Base-by-base conservation (phyloP, 92 coral and sea anemone species). In the Parazoanthus atlanticus region DNA sequence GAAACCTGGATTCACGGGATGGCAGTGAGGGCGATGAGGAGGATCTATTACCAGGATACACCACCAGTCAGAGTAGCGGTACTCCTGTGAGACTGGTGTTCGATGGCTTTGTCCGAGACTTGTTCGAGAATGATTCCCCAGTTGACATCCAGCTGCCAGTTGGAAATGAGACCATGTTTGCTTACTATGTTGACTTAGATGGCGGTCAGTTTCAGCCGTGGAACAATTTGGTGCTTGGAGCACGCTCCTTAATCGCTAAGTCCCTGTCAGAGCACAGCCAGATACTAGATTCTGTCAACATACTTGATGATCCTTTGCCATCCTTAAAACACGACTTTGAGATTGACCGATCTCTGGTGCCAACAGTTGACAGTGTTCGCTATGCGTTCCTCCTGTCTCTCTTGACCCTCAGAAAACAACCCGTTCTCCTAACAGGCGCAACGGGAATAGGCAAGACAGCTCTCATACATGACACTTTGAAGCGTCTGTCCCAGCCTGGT, bases 391-490 rank as follows among this genome's bases (percentile, higher is more conserved):
- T 97, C 23, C 23, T 97, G 29, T 87, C 98, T 10, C 80, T 97
- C 74, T 88, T 97, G 95, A 85, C 93, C 75, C 82, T 97, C 19
- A 93, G 88, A 34, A 92, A 92, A 13, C 96, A 94, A 41, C 95
- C 99, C 31, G 98, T 97, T 72, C 90, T 97, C 7, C 88, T 97
- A 74, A 97, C 98, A 43, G 99, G 99, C 6, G 97, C 90, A 73
- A 81, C 89, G 25, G 99, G 99, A 0, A 94, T 93, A 3, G 99
- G 99, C 5, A 97, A 97, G 87, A 94, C 94, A 36, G 92, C 96
- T 29, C 92, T 97, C 43, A 92, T 97, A 9, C 88, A 92, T 41
- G 98, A 97, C 89, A 93, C 95, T 25, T 81, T 97, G 30, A 65
- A 86, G 21, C 92, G 98, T 38, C 82, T 97, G 85, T 92, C 98